Evolutionary conservation across 2,888 invertebrate species (phyloP), one percentile per base, ranked within the genome.

Genomic region (Cremastinae sp.): DNA sequence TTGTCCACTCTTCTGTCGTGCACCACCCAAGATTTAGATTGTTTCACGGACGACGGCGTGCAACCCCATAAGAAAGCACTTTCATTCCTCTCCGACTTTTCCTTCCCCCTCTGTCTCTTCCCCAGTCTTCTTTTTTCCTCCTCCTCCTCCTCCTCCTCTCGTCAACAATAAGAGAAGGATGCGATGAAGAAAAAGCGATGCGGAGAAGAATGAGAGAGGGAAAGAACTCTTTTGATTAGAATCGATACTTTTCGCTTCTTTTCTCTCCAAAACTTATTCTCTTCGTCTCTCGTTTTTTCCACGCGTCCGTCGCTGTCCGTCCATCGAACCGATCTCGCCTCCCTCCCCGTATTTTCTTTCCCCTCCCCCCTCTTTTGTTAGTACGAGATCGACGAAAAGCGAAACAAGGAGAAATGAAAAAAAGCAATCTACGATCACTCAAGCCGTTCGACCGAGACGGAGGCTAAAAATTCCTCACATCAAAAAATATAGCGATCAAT

Each of bases 311-410:
- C 81, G 58, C 62, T 64, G 55, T 74, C 56, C 43, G 58, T 74
- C 64, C 64, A 65, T 62, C 81, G 80, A 80, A 80, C 84, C 85
- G 86, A 83, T 86, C 87, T 83, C 81, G 83, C 84, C 84, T 82
- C 43, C 55, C 55, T 55, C 28, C n/a, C 35, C 45, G n/a, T 47
- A 84, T 85, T 85, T 84, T 84, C 83, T 81, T 28, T 14, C 37
- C 9, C 16, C 28, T 22, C 28, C 37, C 37, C 28, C 7, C 64
- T 58, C 55, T 28, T 62, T 56, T 72, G 66, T 56, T 61, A 56
- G 62, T 69, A 4, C 53, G 41, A 64, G 68, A 69, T 73, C 69
- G 76, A 55, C 76, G 73, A 73, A 65, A 53, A 53, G 47, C 39
- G 55, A 43, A 41, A 20, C 18, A 43, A 45, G 55, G 59, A n/a